Percentiles rank a stretch among this genome's conserved stretches.
phyloP scores from a whole-genome alignment of 2,113 vertebrate species.

The Chiloscyllium plagiosum region DNA sequence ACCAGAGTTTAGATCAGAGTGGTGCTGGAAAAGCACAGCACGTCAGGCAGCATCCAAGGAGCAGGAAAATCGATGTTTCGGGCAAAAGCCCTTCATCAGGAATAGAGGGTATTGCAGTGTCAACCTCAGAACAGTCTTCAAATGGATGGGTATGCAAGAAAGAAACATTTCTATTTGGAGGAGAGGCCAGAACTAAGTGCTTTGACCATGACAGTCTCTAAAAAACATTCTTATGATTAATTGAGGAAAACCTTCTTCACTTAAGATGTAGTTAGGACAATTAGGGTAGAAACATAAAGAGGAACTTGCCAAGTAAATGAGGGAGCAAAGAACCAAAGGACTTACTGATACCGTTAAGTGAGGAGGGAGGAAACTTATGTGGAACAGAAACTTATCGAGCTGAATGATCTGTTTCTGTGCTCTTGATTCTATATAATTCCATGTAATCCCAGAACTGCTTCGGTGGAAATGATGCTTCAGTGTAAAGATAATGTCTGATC shows the following conservation, averaged over 20 bases:
- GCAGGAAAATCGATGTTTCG: no score
- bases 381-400: neutral
- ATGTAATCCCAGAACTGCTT: neutral
- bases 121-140: neutral
- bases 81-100: no score
- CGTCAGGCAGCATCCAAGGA: no score
- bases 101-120: no score
- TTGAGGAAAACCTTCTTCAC: neutral
- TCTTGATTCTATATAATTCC: neutral
- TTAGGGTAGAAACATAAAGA: neutral
- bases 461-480: neutral
- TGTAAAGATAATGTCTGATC: neutral
- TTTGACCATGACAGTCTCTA: neutral
- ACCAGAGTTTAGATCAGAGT: no score
- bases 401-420: neutral
- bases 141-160: neutral
- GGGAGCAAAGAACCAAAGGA: neutral
- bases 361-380: no score
- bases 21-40: no score
- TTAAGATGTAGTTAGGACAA: neutral
- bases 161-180: neutral
- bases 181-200: neutral
- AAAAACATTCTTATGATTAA: neutral
- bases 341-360: neutral
- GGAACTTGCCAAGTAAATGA: neutral